These are phyloP conservation scores for Pedionomus torquatus DNA, from an alignment of 2,113 vertebrate species.

Conservation along the genomic window DNA sequence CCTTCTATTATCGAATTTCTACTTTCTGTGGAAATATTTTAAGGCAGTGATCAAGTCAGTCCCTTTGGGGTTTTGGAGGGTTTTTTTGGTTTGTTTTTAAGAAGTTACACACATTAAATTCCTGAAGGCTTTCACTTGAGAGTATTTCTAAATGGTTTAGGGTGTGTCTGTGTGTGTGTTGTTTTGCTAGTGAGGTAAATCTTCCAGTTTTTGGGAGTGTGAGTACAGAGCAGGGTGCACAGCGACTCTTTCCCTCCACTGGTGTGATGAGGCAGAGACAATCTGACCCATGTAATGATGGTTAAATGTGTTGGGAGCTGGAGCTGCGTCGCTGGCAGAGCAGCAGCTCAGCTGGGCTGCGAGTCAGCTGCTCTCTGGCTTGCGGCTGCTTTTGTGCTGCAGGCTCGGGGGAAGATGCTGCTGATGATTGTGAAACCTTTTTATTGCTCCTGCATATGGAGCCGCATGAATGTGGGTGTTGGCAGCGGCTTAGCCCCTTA, in stretches of 20 bases:
- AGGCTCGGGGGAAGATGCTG: background rate
- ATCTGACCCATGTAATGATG: slow-evolving; percentile 35
- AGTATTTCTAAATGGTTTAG: background rate
- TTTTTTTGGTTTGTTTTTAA: background rate
- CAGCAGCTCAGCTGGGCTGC: slow-evolving; percentile 6
- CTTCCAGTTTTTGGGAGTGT: background rate
- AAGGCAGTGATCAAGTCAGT: background rate
- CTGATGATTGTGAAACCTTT: background rate
- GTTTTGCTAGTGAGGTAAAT: background rate
- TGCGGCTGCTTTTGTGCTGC: background rate
- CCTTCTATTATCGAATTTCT: slow-evolving; percentile 13
- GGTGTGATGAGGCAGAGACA: background rate
- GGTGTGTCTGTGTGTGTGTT: background rate
- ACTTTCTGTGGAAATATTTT: background rate
- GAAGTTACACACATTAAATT: background rate
- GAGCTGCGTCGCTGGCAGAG: background rate
- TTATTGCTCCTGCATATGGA: background rate
- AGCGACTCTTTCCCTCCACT: background rate
- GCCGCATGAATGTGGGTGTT: background rate
- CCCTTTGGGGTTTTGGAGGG: background rate
- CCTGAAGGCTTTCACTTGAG: background rate
- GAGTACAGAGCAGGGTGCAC: accelerated
- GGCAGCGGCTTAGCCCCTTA: background rate
- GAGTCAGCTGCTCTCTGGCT: background rate
- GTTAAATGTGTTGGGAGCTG: slow-evolving; percentile 18